phyloP scores from a whole-genome alignment of 2,113 vertebrate genomes.

The Chaetodon trifascialis region DNA sequence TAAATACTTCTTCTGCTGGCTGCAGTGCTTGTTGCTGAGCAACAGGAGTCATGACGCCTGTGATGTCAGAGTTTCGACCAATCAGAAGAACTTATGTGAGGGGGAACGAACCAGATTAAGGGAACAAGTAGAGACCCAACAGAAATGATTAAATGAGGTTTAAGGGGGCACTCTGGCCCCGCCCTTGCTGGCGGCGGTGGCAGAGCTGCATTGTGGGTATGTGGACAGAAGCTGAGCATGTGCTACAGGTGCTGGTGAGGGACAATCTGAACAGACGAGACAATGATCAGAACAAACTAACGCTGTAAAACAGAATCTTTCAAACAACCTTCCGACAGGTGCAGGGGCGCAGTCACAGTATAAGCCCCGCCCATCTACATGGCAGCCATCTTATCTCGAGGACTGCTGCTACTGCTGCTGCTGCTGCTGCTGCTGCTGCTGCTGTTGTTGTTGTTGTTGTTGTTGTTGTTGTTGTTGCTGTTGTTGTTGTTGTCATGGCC shows the following conservation, averaged over 20 bases:
- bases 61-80: conserved; percentile 46
- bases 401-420: conserved; percentile 64
- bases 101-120: too few relatives aligned
- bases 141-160: neutral
- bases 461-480: conserved; percentile 25
- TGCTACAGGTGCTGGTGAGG: conserved; percentile 71
- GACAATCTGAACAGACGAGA: conserved; percentile 41
- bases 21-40: too few relatives aligned
- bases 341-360: neutral
- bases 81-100: conserved; percentile 39
- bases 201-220: conserved; percentile 26
- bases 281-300: conserved; percentile 23
- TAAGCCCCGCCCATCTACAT: conserved; percentile 35
- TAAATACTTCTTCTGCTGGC: conserved; percentile 19
- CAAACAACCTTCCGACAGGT: conserved; percentile 1
- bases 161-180: neutral
- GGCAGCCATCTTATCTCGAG: conserved; percentile 68
- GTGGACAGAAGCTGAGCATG: conserved; percentile 9
- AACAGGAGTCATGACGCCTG: too few relatives aligned
- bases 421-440: conserved; percentile 49
- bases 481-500: conserved; percentile 76
- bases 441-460: conserved; percentile 18
- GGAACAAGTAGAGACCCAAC: neutral
- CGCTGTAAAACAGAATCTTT: conserved; percentile 9
- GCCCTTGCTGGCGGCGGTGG: neutral